These are phyloP conservation scores for Myotis lucifugus DNA, from an alignment of 2,113 vertebrate species.

Conservation along the genomic window DNA sequence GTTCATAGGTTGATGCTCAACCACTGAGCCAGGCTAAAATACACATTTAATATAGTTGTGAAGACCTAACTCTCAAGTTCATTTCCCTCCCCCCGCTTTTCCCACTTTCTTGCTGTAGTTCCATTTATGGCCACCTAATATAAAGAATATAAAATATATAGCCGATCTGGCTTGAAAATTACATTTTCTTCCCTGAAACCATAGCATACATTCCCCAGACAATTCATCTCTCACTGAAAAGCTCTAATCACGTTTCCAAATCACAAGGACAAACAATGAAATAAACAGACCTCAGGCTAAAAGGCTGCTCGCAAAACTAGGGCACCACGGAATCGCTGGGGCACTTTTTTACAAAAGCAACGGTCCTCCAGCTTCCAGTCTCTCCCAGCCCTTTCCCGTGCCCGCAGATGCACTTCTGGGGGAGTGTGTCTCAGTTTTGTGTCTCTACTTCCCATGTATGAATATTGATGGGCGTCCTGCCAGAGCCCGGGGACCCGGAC, in stretches of 20 bases:
- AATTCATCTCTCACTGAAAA: conserved; percentile 12
- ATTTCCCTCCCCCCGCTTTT: too few species aligned
- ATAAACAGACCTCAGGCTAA: background rate
- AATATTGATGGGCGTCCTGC: background rate
- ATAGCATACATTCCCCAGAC: background rate
- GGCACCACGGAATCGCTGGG: background rate
- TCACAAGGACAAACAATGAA: conserved; percentile 12
- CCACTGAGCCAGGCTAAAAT: background rate
- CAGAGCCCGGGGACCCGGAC: fast-evolving
- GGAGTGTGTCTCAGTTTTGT: background rate
- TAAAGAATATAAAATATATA: background rate
- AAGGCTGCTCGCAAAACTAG: background rate
- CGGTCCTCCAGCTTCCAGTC: background rate
- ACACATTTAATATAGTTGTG: background rate
- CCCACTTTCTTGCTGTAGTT: background rate
- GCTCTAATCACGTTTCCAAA: conserved; percentile 29
- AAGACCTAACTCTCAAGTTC: background rate
- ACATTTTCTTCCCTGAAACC: conserved; percentile 57
- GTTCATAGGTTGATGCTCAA: too few species aligned
- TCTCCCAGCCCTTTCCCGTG: background rate
- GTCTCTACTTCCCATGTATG: background rate
- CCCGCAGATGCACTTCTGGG: background rate
- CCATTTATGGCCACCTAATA: background rate
- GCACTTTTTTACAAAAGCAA: background rate
- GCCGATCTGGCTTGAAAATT: background rate